Conservation (phyloP, 2,888 invertebrate species). For the Campopleginae sp. region DNA sequence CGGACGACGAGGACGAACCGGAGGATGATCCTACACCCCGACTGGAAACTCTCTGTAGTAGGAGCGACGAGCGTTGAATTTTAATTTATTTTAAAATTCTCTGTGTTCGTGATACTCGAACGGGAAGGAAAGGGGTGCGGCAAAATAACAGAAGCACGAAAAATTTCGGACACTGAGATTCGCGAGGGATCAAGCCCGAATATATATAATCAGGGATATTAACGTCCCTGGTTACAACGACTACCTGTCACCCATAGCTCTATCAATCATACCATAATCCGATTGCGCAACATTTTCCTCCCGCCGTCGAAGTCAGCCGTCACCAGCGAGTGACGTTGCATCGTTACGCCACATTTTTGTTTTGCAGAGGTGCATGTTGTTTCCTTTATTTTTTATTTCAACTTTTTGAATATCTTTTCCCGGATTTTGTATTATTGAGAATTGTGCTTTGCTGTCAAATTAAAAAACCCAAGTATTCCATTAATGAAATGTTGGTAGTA, state of each 20-base stretch:
- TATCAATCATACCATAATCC: slow-evolving; percentile 55
- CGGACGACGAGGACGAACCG: slow-evolving; percentile 44
- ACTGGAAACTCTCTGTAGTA: not conserved
- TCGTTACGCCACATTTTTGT: not conserved
- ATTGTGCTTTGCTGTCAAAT: not conserved
- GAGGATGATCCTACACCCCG: slow-evolving; percentile 43
- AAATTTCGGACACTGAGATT: slow-evolving; percentile 12
- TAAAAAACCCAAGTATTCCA: not conserved
- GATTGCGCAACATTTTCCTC: slow-evolving; percentile 43
- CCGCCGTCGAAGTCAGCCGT: slow-evolving; percentile 12
- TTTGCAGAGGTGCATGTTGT: not conserved
- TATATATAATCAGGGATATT: slow-evolving; percentile 5
- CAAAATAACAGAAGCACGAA: not conserved
- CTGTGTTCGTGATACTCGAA: slow-evolving; percentile 29
- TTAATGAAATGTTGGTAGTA: not conserved
- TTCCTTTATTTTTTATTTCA: not conserved
- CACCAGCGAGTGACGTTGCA: slow-evolving; percentile 26
- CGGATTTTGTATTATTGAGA: not conserved
- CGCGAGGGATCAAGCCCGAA: not conserved
- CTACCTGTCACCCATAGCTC: slow-evolving; percentile 41
- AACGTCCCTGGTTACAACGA: slow-evolving; percentile 29
- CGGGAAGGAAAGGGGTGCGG: not conserved
- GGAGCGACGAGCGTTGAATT: slow-evolving; percentile 69
- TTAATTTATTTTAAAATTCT: slow-evolving; percentile 70
- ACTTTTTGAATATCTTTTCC: not conserved